A percentile compares a stretch with the other conserved stretches of the same genome.
phyloP scores from a whole-genome alignment of 2,888 invertebrate species.

The Chaitophorus viminalis region DNA sequence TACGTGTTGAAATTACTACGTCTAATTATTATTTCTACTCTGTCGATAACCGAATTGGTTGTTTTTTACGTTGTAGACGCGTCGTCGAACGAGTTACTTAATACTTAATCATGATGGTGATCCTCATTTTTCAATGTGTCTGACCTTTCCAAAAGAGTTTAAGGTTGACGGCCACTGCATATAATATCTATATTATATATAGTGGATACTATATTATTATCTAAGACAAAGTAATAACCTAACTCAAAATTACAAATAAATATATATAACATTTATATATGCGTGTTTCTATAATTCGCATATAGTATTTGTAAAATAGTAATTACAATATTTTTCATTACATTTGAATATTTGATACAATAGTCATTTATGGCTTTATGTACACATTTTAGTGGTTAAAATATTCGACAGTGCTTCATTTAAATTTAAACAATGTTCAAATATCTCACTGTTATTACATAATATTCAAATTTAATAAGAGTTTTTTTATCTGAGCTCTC shows the following conservation, averaged over 20 bases:
- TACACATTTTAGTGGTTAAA: neutral
- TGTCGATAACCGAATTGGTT: conserved; percentile 17
- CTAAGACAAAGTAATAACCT: neutral
- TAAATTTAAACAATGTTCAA: conserved; percentile 26
- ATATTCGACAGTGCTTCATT: neutral
- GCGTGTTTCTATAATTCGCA: neutral
- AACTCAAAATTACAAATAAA: neutral
- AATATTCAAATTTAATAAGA: conserved; percentile 39
- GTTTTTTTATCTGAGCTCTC: conserved; percentile 3
- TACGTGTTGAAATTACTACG: conserved; percentile 24
- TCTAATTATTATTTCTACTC: conserved; percentile 26
- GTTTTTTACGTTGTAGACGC: neutral
- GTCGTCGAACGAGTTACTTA: neutral
- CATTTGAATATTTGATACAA: neutral
- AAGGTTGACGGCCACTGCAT: neutral
- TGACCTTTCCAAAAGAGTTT: conserved; percentile 52
- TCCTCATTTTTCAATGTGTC: conserved; percentile 3
- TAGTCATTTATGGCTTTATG: neutral
- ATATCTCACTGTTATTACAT: conserved; percentile 26
- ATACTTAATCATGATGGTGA: neutral
- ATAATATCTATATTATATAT: neutral
- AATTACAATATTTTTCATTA: neutral
- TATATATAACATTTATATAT: neutral
- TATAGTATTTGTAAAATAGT: neutral
- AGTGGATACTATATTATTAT: neutral